Base-by-base conservation (phyloP, 2,113 vertebrate species). In the Colinus virginianus region DNA sequence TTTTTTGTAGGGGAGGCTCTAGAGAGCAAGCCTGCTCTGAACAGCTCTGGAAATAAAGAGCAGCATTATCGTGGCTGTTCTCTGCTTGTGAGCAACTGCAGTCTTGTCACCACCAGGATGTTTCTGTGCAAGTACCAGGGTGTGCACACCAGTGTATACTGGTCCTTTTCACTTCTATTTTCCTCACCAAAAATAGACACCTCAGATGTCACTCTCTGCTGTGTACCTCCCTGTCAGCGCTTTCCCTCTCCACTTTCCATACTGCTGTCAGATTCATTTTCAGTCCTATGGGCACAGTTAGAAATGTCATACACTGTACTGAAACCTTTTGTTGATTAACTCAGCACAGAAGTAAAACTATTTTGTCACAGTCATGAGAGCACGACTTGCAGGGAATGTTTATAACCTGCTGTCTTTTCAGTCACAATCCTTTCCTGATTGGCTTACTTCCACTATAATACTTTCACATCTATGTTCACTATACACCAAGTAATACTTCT, bases 51-150 rank as follows among this genome's bases (percentile, higher is more conserved):
- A 91, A 81, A 97, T 96, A 97, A 97, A 96, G 86, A 93, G 64
- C 59, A 80, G 93, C 93, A 97, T 97, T 97, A 97, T 97, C 94
- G 83, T 90, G 94, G 78, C 93, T 95, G 81, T 92, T 71, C 96
- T 74, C 76, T 42, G 84, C 96, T 94, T 95, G 92, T 78, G 68
- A 91, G 87, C 36, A 26, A 94, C 89, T 92, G 96, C 95, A 96
- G 90, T 85, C 97, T 97, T 93, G 96, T 97, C 97, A 3, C 97
- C 93, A 96, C 97, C 97, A 97, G 96, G 97, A 96, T 95, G 93
- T 96, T 97, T 97, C 95, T 92, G 86, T 93, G 87, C 94, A 97
- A 97, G 96, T 94, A 93, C 94, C 90, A 93, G 90, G 75, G 95
- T 91, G 96, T 95, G 89, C 82, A 59, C 86, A 85, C 68, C 91